phyloP scores from a whole-genome alignment of 2,113 vertebrate genomes.

The Macrotus californicus region DNA sequence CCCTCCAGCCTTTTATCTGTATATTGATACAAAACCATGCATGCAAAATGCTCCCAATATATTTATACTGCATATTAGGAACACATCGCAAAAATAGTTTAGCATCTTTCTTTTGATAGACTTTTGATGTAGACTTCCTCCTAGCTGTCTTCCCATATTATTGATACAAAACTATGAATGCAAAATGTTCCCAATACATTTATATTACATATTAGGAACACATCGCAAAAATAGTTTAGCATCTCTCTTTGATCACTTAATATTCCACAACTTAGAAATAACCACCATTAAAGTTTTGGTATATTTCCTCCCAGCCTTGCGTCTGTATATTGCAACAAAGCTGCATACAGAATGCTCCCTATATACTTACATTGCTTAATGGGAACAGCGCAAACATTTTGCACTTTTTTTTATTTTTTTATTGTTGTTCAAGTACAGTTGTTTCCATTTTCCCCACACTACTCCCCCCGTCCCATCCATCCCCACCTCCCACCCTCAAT shows the following conservation, averaged over 20 bases:
- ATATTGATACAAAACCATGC: conserved; percentile 60
- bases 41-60: conserved; percentile 72
- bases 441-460: too few species aligned
- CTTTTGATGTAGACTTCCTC: neutral
- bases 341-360: neutral
- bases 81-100: conserved; percentile 64
- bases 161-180: conserved; percentile 60
- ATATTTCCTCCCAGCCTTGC: neutral
- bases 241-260: conserved; percentile 21
- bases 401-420: too few species aligned
- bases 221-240: conserved; percentile 66
- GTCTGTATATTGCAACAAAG: neutral
- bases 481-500: too few species aligned
- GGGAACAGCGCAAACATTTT: neutral
- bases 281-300: neutral
- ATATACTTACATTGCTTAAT: neutral
- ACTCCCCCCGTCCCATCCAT: too few species aligned
- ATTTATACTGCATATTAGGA: conserved; percentile 61
- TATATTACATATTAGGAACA: conserved; percentile 67
- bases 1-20: neutral
- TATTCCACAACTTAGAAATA: neutral
- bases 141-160: neutral
- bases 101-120: neutral
- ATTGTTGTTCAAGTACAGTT: too few species aligned
- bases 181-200: conserved; percentile 67